Conservation (phyloP, 2,888 invertebrate genomes). For the Branchellion lobata region DNA sequence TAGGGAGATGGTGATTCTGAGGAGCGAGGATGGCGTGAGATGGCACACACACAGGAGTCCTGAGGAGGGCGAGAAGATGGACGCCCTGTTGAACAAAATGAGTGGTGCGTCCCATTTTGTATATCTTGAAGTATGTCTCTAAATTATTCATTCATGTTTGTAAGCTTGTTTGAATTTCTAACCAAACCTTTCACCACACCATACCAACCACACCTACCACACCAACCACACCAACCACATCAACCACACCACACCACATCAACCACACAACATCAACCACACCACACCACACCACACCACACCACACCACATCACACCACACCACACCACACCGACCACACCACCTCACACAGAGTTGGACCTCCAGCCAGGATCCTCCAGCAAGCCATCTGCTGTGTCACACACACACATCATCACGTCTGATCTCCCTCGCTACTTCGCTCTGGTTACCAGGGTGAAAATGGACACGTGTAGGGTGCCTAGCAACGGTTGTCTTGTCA, state of each 20-base stretch:
- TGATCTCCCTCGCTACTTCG: conserved; percentile 98
- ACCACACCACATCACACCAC: no score
- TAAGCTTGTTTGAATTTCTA: no score
- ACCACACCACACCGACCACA: no score
- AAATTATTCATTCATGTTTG: no score
- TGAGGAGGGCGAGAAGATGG: conserved; percentile 27
- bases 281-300: no score
- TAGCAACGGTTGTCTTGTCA: conserved; percentile 97
- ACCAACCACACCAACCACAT: no score
- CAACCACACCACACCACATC: no score
- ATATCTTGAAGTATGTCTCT: not conserved
- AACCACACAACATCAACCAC: no score
- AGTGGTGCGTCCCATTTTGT: conserved; percentile 10
- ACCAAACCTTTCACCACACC: no score
- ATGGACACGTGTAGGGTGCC: conserved; percentile 98
- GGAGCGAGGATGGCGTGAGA: conserved; percentile 96
- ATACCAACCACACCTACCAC: no score
- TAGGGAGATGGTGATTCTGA: conserved; percentile 92
- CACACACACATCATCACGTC: conserved; percentile 88
- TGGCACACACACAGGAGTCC: conserved; percentile 80
- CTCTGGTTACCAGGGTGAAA: conserved; percentile 79
- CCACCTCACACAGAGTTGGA: no score
- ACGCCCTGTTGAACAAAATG: conserved; percentile 27
- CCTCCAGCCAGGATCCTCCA: not conserved
- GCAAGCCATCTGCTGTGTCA: conserved; percentile 33